These are phyloP conservation scores for Loxodonta africana DNA, from an alignment of 2,113 vertebrate species.

Conservation along the genomic window DNA sequence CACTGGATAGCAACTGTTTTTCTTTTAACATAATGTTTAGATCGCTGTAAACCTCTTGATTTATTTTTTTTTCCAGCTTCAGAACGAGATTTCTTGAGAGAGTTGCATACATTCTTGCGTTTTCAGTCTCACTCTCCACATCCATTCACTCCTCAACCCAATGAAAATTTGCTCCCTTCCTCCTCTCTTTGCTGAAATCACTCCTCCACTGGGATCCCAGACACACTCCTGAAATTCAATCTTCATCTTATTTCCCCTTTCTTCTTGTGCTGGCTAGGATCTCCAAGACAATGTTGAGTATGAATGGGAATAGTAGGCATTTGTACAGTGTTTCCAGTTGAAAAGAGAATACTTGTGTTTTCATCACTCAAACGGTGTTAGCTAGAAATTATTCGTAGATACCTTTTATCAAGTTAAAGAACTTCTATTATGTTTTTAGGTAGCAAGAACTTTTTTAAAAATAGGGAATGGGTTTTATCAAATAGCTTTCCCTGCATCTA, in stretches of 20 bases:
- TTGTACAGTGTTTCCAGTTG: not conserved
- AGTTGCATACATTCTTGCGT: too few species aligned
- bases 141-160: not conserved
- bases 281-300: not conserved
- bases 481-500: not conserved
- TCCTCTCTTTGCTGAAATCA: not conserved
- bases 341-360: not conserved
- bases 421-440: not conserved
- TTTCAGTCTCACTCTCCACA: not conserved
- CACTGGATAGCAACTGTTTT: not conserved
- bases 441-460: not conserved
- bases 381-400: not conserved
- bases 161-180: not conserved
- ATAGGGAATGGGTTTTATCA: conserved; percentile 7
- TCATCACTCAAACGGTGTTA: not conserved
- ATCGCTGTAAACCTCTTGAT: not conserved
- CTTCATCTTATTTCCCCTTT: not conserved
- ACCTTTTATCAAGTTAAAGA: not conserved
- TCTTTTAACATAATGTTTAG: not conserved
- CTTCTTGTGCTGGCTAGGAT: not conserved
- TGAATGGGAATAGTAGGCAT: not conserved
- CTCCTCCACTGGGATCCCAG: not conserved
- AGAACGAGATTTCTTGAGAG: not conserved
- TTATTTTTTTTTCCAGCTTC: not conserved
- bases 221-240: not conserved